Conservation (phyloP, 1,140 invertebrate species). For the Calliopsis andreniformis region DNA sequence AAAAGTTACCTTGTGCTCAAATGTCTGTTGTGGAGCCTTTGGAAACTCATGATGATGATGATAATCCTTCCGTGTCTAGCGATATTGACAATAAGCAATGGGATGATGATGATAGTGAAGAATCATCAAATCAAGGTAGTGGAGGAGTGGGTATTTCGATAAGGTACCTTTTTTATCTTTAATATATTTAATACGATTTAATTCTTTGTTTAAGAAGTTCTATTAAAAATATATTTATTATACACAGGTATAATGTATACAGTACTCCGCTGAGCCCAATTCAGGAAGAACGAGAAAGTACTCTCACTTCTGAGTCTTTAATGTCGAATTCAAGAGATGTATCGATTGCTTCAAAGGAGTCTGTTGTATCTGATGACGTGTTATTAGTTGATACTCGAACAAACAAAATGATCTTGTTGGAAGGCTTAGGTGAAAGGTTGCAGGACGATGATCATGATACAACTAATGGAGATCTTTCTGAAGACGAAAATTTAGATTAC, state of each 20-base stretch:
- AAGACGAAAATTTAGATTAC: constrained; percentile 74
- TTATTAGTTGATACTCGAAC: constrained; percentile 82
- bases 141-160: constrained; percentile 77
- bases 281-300: constrained; percentile 83
- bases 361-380: constrained; percentile 80
- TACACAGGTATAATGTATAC: constrained; percentile 82
- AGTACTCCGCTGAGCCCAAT: constrained; percentile 84
- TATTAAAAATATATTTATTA: constrained; percentile 12
- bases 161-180: constrained; percentile 70
- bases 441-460: constrained; percentile 66
- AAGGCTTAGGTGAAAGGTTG: constrained; percentile 67
- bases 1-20: constrained; percentile 87
- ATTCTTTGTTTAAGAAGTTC: not conserved
- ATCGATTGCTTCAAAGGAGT: constrained; percentile 74
- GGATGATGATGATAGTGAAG: constrained; percentile 73
- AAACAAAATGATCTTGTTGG: constrained; percentile 81
- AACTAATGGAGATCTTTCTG: constrained; percentile 70
- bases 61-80: constrained; percentile 67
- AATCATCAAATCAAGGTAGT: constrained; percentile 68
- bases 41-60: constrained; percentile 75
- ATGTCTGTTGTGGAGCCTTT: constrained; percentile 79
- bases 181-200: not conserved
- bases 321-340: constrained; percentile 74
- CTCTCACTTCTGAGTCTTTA: constrained; percentile 74
- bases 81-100: constrained; percentile 71